phyloP scores from a whole-genome alignment of 1,140 invertebrate genomes.

The Steinernema feltiae region DNA sequence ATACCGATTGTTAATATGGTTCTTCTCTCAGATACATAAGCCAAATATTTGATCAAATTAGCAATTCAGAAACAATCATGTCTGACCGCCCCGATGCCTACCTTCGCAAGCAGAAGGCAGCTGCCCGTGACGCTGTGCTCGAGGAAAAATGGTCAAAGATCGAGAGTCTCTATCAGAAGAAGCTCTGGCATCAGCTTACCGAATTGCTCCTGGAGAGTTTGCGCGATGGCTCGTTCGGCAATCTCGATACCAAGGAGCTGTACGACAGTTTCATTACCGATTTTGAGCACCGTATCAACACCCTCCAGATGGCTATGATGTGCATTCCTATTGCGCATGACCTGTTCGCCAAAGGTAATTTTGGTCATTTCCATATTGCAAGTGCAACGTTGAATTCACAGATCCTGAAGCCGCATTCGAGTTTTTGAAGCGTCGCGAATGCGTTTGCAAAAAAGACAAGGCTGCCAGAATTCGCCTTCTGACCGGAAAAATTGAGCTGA shows the following conservation, averaged over 20 bases:
- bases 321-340: slow-evolving; percentile 40
- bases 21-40: too few relatives aligned
- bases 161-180: slow-evolving; percentile 46
- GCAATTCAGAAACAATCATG: slow-evolving; percentile 15
- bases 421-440: slow-evolving; percentile 46
- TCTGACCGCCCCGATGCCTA: slow-evolving; percentile 46
- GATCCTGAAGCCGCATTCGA: slow-evolving; percentile 41
- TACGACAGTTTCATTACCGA: slow-evolving; percentile 52
- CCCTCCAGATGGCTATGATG: slow-evolving; percentile 47
- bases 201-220: slow-evolving; percentile 30
- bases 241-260: slow-evolving; percentile 46
- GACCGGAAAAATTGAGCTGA: slow-evolving; percentile 46
- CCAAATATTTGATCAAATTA: too few relatives aligned
- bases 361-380: not conserved
- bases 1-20: too few relatives aligned
- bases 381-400: slow-evolving; percentile 17
- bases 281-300: slow-evolving; percentile 51
- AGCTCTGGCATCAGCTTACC: slow-evolving; percentile 54
- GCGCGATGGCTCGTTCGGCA: slow-evolving; percentile 33
- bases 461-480: slow-evolving; percentile 42
- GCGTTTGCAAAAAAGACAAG: slow-evolving; percentile 49
- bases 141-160: slow-evolving; percentile 47
- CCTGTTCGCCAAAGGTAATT: slow-evolving; percentile 39
- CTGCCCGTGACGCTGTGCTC: slow-evolving; percentile 57
- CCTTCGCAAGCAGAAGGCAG: slow-evolving; percentile 43